Evolutionary conservation across 2,888 invertebrate species (phyloP).

Genomic region (Heliconius ethilla): DNA sequence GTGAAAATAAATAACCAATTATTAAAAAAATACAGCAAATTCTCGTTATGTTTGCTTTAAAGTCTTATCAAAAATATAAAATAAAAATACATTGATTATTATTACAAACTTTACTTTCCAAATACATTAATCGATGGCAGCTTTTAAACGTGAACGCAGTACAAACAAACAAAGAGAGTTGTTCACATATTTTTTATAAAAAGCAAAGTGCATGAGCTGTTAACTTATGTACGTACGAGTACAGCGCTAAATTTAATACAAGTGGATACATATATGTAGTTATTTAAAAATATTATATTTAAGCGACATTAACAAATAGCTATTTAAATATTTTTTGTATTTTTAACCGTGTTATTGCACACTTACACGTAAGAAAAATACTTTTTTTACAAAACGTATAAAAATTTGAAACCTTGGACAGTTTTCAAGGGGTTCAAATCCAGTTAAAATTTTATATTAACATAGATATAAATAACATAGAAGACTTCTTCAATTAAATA

Average conservation of each 20-base stretch:
- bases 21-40: neutral
- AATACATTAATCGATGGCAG: neutral
- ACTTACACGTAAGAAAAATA: too few species aligned
- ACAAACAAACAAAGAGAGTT: slow-evolving; percentile 4
- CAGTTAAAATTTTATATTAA: too few species aligned
- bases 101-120: neutral
- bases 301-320: too few species aligned
- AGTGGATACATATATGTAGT: neutral
- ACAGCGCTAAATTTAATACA: neutral
- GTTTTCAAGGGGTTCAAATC: too few species aligned
- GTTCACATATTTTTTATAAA: slow-evolving; percentile 19
- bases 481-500: neutral
- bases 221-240: neutral
- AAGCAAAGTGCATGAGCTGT: neutral
- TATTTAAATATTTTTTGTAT: too few species aligned
- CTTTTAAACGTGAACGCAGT: slow-evolving; percentile 6
- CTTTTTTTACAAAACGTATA: too few species aligned
- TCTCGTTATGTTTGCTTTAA: neutral
- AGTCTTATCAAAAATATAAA: too few species aligned
- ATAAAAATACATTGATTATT: neutral
- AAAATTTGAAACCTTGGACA: too few species aligned
- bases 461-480: too few species aligned
- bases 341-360: too few species aligned
- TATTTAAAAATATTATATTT: neutral
- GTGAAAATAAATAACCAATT: neutral